These are phyloP conservation scores for Salvelinus namaycush DNA, from an alignment of 2,113 vertebrate species.

Conservation along the genomic window DNA sequence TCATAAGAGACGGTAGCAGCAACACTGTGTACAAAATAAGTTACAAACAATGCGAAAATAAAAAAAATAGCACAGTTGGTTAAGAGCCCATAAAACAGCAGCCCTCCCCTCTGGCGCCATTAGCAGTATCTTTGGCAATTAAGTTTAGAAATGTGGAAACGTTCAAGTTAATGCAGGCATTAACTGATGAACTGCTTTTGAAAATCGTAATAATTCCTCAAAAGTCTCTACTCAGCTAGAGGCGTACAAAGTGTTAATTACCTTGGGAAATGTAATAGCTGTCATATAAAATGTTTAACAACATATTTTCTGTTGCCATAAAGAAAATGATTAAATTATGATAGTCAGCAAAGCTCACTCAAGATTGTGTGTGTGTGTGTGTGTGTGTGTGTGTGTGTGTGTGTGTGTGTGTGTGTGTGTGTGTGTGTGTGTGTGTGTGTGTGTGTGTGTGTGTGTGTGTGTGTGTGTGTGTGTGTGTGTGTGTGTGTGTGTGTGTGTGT, in stretches of 20 bases:
- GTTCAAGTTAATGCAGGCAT: not conserved
- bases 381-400: not conserved
- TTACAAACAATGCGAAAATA: too few species aligned
- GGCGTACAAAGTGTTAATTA: not conserved
- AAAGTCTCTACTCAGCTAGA: not conserved
- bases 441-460: not conserved
- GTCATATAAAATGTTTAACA: not conserved
- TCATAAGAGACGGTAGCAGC: too few species aligned
- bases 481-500: not conserved
- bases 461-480: not conserved
- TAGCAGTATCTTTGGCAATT: too few species aligned
- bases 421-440: slow-evolving; percentile 25
- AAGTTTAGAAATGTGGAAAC: not conserved
- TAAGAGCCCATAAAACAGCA: too few species aligned
- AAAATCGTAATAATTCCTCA: not conserved
- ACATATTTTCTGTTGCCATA: not conserved
- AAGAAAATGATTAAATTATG: not conserved
- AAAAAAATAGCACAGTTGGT: too few species aligned
- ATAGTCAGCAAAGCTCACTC: not conserved
- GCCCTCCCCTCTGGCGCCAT: too few species aligned
- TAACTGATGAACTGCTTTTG: not conserved
- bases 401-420: not conserved
- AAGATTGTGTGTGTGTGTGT: not conserved
- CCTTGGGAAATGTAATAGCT: not conserved
- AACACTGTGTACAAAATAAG: too few species aligned